These are phyloP conservation scores for Antedon mediterranea DNA, from an alignment of 53 echinoderm and acorn worm species.

Conservation along the genomic window DNA sequence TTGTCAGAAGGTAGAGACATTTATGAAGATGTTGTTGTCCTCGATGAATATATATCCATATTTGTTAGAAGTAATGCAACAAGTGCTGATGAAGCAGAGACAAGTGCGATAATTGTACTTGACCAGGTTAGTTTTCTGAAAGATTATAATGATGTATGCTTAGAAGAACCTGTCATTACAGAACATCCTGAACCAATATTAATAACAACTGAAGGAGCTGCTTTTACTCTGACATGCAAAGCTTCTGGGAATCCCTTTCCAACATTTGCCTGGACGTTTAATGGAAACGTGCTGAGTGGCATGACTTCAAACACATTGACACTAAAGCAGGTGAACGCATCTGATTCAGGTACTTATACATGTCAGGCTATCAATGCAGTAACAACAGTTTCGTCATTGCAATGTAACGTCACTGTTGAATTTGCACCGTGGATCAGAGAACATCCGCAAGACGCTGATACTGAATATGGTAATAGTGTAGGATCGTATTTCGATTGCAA, in stretches of 20 bases:
- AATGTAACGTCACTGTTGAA: background rate
- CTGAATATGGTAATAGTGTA: background rate
- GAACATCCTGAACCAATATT: background rate
- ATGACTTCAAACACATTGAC: background rate
- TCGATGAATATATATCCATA: background rate
- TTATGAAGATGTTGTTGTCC: background rate
- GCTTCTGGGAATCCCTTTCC: background rate
- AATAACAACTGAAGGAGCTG: background rate
- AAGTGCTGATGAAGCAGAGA: background rate
- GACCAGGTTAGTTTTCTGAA: background rate
- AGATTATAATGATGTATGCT: background rate
- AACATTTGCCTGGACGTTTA: background rate
- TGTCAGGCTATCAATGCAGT: background rate
- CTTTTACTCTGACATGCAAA: background rate
- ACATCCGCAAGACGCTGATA: background rate
- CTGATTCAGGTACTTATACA: background rate
- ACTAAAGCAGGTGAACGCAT: background rate
- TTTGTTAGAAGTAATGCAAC: background rate
- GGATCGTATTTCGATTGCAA: background rate
- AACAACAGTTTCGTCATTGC: background rate
- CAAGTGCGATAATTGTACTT: background rate
- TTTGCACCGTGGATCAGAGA: background rate
- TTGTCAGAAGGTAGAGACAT: background rate
- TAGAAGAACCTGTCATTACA: background rate
- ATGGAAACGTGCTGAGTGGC: background rate